Evolutionary conservation across 2,797 vertebrate species (phyloP), one percentile per base, ranked within the genome.

Genomic region (Myiotriccus ornatus): DNA sequence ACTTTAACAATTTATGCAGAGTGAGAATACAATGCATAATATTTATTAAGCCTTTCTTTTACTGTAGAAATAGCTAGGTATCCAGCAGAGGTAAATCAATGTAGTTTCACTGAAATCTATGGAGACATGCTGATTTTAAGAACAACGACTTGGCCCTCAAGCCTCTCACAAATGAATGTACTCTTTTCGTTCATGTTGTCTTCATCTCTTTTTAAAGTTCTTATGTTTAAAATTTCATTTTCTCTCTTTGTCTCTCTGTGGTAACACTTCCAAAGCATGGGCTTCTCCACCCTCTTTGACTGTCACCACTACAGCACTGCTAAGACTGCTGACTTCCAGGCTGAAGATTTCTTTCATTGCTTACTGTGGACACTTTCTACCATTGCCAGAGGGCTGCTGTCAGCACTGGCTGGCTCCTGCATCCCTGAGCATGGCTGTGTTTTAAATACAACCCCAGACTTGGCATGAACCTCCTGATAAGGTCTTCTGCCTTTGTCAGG

Each of bases 1-100:
- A 41, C 25, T 46, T 52, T 35, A 70, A 46, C 34, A 94, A 59
- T 87, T 78, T 75, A 63, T 78, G 46, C 25, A 44, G 53, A 6
- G 3, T 78, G 10, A 56, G 22, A 71, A 71, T 70, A 68, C 9
- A 77, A 80, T 50, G 18, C 2, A 6, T 74, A 89, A 76, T 89
- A 52, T 85, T 95, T 94, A 74, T 70, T 92, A 87, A 90, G 43
- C 24, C 12, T 88, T 91, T 94, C 13, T 81, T 87, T 39, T 60
- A 27, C 65, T 69, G 22, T 41, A 57, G 71, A 85, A 93, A 78
- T 69, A 83, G 32, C 35, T 53, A 83, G 50, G 32, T 37, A 89
- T 4, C 43, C 46, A 84, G 64, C 47, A 89, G 68, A 63, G 35
- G 24, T 87, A 93, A 89, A 85, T 79, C 52, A 39, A 34, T 57